Base-by-base conservation (phyloP, 2,888 invertebrate genomes). In the Stenodema calcarata region DNA sequence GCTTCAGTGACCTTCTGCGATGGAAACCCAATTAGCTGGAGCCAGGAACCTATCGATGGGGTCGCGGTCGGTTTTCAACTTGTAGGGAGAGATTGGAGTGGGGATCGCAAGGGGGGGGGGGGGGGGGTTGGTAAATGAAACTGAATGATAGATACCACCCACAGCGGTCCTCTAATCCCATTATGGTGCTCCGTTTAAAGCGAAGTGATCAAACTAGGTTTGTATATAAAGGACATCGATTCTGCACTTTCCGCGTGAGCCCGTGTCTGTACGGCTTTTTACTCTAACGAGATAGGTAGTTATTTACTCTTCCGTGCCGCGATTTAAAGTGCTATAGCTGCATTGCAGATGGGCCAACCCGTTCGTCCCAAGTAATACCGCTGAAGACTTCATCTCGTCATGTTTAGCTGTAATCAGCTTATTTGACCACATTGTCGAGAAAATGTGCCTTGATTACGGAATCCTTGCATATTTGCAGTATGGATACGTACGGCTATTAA, bases 61-160 rank as follows among this genome's bases (percentile, higher is more conserved):
- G 28, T 14, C 4, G 16, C 3, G 14, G 73, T 30, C n/a, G 73
- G 73, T 73, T 62, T 62, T 62, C 62, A 62, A 62, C 62, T 62
- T 62, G 62, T 7, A 62, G 23, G 16, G n/a, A n/a, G n/a, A n/a
- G n/a, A n/a, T n/a, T n/a, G n/a, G n/a, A n/a, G n/a, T n/a, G n/a
- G n/a, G n/a, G 50, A 30, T n/a, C 44, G 47, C 18, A 78, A n/a
- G 18, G 0, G 35, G n/a, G 73, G 2, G 70, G 27, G 70, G 28
- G 28, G 28, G 78, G 78, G 78, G 44, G 3, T 11, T 23, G 78
- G 78, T 78, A 44, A 44, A 78, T 78, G 78, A 78, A 78, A 44
- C 78, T 78, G 78, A 78, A 78, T 78, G 78, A 78, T 78, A 28
- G 78, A 78, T 78, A 78, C 78, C n/a, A 44, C 18, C 78, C 47